phyloP scores from a whole-genome alignment of 2,797 vertebrate genomes.

The Ciconia nigra region DNA sequence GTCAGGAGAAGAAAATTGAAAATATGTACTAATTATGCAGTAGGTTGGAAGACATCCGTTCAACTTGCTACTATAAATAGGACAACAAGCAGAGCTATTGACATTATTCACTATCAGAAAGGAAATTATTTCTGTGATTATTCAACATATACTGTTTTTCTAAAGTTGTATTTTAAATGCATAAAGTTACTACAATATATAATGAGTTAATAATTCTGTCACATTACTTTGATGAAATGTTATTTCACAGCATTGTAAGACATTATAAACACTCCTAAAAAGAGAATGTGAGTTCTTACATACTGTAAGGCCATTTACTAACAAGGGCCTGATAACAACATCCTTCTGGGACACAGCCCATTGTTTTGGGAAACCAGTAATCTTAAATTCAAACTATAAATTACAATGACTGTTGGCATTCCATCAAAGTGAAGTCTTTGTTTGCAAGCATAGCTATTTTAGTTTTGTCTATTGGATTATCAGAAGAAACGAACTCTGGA shows the following conservation, averaged over 20 bases:
- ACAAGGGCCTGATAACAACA: not conserved
- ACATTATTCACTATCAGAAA: not conserved
- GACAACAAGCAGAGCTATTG: not conserved
- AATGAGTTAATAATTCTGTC: not conserved
- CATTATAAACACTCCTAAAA: not conserved
- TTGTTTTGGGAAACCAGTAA: constrained; percentile 42
- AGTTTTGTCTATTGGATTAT: not conserved
- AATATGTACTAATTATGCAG: not conserved
- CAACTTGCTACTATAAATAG: not conserved
- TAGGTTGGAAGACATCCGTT: constrained; percentile 26
- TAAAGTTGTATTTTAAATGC: not conserved
- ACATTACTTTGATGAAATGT: not conserved
- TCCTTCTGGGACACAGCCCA: not conserved
- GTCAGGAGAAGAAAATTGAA: not conserved
- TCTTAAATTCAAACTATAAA: constrained; percentile 31
- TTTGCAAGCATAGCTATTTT: constrained; percentile 1
- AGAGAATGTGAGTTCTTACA: not conserved
- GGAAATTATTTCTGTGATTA: not conserved
- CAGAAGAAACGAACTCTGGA: not conserved
- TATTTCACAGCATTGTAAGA: not conserved
- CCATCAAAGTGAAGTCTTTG: constrained; percentile 21
- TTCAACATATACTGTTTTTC: not conserved
- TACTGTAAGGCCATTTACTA: not conserved
- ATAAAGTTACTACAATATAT: not conserved
- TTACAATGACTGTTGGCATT: constrained; percentile 37